Base-by-base conservation (phyloP, 2,113 vertebrate species). In the Nothobranchius kuhntae region DNA sequence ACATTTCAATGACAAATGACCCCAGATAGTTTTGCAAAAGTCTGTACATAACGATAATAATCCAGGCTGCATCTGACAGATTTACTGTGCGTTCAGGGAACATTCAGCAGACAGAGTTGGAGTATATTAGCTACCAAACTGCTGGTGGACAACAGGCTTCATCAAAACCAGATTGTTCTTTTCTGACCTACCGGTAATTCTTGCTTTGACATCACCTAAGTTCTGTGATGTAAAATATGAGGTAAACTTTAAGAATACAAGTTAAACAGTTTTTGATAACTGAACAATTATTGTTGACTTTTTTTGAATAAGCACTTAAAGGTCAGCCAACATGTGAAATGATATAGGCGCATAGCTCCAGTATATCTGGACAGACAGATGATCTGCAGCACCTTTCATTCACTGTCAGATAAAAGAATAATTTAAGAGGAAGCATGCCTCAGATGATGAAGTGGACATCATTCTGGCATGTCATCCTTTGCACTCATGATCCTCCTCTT, bases 91-190 rank as follows among this genome's bases (percentile, higher is more conserved):
- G 44, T 56, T 77, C 61, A 56, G 68, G 67, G 65, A 80, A 71
- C 53, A 53, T 65, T 76, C 14, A 6, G 57, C 44, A 56, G 40
- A 13, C 30, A 30, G 21, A 62, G 53, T 48, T 69, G 63, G 13
- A 80, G 30, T 30, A 30, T 2, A 53, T 40, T 7, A 40, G 38
- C 38, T 40, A 40, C 38, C 38, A 72, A 67, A 62, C 55, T 55
- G 13, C 62, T 64, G 46, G 78, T 42, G 48, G 65, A 79, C 3
- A 5, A 51, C 15, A 47, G 13, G 44, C 46, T 75, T 79, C 17
- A 78, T 80, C 53, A 76, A 68, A 77, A 80, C 38, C 79, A 70
- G 61, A 84, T 73, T 74, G 68, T 68, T 46, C 26, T 52, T 51
- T 48, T 46, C 50, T 10, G 61, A 48, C 47, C 13, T 9, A 21